Evolutionary conservation across 1,140 invertebrate species (phyloP).

Genomic region (Brachionus manjavacas): DNA sequence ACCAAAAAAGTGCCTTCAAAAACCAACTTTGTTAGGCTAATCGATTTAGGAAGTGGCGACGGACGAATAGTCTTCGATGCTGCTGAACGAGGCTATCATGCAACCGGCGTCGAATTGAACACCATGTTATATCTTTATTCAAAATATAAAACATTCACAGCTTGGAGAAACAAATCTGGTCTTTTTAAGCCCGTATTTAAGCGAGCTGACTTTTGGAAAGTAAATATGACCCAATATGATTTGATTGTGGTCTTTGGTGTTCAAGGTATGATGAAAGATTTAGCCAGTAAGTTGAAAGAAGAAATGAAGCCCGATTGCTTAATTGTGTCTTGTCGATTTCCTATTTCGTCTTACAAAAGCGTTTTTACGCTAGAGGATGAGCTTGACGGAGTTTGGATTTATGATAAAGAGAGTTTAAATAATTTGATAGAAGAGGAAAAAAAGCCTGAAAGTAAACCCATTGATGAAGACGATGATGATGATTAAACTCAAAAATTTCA

Average conservation of each 20-base stretch:
- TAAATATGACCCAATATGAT: constrained; percentile 37
- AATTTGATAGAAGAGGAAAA: constrained; percentile 22
- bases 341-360: neutral
- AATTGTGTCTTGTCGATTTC: constrained; percentile 38
- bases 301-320: constrained; percentile 31
- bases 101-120: constrained; percentile 39
- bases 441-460: neutral
- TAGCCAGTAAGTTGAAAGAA: constrained; percentile 31
- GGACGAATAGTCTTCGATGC: constrained; percentile 42
- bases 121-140: neutral
- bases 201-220: constrained; percentile 41
- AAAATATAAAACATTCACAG: constrained; percentile 17
- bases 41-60: constrained; percentile 43
- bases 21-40: neutral
- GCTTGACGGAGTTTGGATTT: constrained; percentile 36
- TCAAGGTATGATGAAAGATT: constrained; percentile 40
- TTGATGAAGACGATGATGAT: constrained; percentile 34
- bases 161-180: neutral
- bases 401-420: constrained; percentile 22
- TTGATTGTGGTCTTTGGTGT: constrained; percentile 40
- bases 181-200: constrained; percentile 5
- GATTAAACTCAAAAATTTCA: neutral
- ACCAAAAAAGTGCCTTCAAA: neutral
- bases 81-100: constrained; percentile 13
- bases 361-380: neutral